Percentiles rank a stretch among this genome's conserved stretches.
Evolutionary conservation across 2,113 vertebrate species (phyloP).

Genomic region (Xenopus tropicalis): DNA sequence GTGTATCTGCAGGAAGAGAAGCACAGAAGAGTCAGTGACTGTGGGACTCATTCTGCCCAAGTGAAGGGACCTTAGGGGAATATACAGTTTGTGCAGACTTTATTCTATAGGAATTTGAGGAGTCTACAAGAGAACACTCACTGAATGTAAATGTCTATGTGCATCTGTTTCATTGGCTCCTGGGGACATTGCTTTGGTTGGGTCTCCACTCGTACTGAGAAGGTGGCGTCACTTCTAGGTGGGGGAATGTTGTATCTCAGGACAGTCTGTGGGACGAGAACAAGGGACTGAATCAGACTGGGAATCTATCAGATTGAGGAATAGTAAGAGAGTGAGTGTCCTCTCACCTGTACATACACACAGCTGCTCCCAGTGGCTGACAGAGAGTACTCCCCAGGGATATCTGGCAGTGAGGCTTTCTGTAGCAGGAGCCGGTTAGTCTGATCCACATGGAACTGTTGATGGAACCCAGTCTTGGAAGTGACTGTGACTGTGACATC

Average conservation of each 20-base stretch:
- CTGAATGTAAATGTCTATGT: no score
- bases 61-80: no score
- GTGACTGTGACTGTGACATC: constrained; percentile 55
- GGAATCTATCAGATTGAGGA: constrained; percentile 35
- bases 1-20: constrained; percentile 48
- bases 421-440: constrained; percentile 75
- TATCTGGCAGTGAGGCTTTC: constrained; percentile 59
- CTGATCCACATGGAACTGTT: constrained; percentile 66
- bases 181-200: constrained; percentile 36
- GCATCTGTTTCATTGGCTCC: background rate
- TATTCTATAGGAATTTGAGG: no score
- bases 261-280: constrained; percentile 53
- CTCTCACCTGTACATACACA: constrained; percentile 71
- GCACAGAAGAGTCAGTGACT: background rate
- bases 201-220: constrained; percentile 48
- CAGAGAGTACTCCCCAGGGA: constrained; percentile 67
- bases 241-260: constrained; percentile 64
- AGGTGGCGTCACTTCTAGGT: constrained; percentile 40
- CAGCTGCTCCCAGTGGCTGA: constrained; percentile 66
- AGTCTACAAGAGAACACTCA: no score
- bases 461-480: constrained; percentile 48
- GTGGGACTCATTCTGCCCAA: no score
- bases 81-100: no score
- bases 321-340: constrained; percentile 48
- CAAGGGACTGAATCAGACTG: background rate